Base-by-base conservation (phyloP, 2,888 invertebrate genomes). In the Andrena dorsata region DNA sequence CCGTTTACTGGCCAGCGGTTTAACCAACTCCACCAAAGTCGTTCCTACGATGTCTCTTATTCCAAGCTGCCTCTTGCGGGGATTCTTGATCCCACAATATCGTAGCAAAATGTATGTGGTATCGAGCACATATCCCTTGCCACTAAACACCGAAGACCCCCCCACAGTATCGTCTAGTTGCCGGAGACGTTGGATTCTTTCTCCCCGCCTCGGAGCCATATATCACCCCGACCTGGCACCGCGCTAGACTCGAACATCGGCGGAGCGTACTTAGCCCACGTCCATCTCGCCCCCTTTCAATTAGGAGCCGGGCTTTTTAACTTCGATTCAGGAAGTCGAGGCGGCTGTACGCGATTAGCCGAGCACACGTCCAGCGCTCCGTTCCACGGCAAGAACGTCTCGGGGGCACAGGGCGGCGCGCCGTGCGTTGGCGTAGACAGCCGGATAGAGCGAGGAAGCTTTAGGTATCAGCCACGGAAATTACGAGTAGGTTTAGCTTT, bases 401-500 rank as follows among this genome's bases (percentile, higher is more conserved):
- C 23, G 23, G 23, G 20, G 23, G 20, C 23, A 23, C 23, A 26
- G 56, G 23, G 56, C 23, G 53, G n/a, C 23, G 26, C 56, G 23
- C 23, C 23, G 56, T 49, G 69, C 65, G 81, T 61, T 56, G 56
- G 81, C 81, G 75, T 80, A 51, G 63, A 68, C 64, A 47, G 76
- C 8, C 61, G 41, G 65, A 56, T 49, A 26, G 58, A 70, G 35
- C 26, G 20, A 60, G 41, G 74, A 80, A 80, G 66, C 70, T 61
- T 30, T 74, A 51, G 75, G 13, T 23, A 26, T 58, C 58, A 32
- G 28, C 32, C 60, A 56, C 28, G 26, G 76, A 76, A 76, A 56
- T 82, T 81, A 72, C 68, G 68, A 76, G 76, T 64, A 68, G 82
- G 72, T 75, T 81, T 76, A 64, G 8, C 68, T 68, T 81, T 72